Base-by-base conservation (phyloP, 2,797 vertebrate genomes). In the Pipistrellus kuhlii region DNA sequence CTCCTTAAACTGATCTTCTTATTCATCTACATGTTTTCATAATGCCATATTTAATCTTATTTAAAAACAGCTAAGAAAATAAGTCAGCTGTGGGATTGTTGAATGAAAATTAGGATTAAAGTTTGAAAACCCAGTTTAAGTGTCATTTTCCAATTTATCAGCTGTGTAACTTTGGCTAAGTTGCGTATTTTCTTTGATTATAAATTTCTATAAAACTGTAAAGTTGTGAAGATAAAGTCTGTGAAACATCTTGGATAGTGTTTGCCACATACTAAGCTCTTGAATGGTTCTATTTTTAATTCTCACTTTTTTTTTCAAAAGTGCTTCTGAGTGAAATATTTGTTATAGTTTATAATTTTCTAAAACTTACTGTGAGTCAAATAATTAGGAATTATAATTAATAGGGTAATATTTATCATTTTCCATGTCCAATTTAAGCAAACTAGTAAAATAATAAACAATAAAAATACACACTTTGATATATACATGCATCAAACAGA, bases 21-120 rank as follows among this genome's bases (percentile, higher is more conserved):
- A 94, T 92, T 85, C 71, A 46, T 92, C 53, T 82, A 46, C 30
- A 75, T 82, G 20, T 12, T 71, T 94, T 90, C n/a, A 82, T 69
- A 75, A 88, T 85, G 38, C 55, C 38, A 88, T 71, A 53, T 80
- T 71, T 89, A 85, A 85, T 66, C 18, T 4, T 30, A 85, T 71
- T 94, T 73, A 53, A 92, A 85, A 86, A 41, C 21, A 71, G 15
- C 68, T 66, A 69, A 55, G 51, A 76, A 92, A 81, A 85, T 44
- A 90, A 75, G 55, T 46, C 46, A 68, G 8, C 32, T 73, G 14
- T 59, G n/a, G 27, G 14, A 62, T 12, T 92, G 2, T 53, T 76
- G 30, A 86, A 90, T 82, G 38, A 55, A 88, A 85, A 84, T 53
- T 78, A 30, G 5, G 13, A 83, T 17, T 81, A 20, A 85, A 93